A percentile compares a stretch with the other conserved stretches of the same genome.
phyloP scores from a whole-genome alignment of 2,113 vertebrate species.

The Danionella cerebrum region DNA sequence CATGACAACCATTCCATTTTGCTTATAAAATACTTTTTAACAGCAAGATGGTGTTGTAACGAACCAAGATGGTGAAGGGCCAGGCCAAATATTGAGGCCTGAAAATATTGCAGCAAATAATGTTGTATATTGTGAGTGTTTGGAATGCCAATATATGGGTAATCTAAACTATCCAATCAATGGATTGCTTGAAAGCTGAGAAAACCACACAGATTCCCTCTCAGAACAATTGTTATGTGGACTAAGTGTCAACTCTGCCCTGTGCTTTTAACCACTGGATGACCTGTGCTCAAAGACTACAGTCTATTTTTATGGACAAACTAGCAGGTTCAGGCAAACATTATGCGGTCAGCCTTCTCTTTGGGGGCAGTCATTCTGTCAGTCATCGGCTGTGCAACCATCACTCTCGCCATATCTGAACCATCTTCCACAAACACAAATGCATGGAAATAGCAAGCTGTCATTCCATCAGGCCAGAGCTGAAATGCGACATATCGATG shows the following conservation, averaged over 20 bases:
- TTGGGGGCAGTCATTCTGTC: background rate
- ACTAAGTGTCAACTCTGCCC: background rate
- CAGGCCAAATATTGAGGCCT: too few relatives aligned
- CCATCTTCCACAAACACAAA: background rate
- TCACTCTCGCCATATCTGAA: background rate
- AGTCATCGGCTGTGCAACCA: background rate
- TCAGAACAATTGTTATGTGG: background rate
- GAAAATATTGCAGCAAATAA: too few relatives aligned
- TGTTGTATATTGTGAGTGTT: too few relatives aligned
- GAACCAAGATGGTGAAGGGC: too few relatives aligned
- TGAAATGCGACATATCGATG: conserved; percentile 17
- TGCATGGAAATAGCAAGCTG: background rate
- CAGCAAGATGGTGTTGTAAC: too few relatives aligned
- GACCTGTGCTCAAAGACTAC: background rate
- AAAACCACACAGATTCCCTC: background rate
- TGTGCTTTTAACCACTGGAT: background rate
- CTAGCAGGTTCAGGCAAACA: background rate
- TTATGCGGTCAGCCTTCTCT: background rate
- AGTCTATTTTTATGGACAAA: conserved; percentile 2
- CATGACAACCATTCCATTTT: too few relatives aligned
- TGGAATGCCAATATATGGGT: too few relatives aligned
- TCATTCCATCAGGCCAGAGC: background rate
- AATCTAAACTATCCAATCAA: too few relatives aligned
- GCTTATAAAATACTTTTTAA: too few relatives aligned
- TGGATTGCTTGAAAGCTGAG: too few relatives aligned